Base-by-base conservation (phyloP, 2,113 vertebrate genomes). In the Pogona vitticeps region DNA sequence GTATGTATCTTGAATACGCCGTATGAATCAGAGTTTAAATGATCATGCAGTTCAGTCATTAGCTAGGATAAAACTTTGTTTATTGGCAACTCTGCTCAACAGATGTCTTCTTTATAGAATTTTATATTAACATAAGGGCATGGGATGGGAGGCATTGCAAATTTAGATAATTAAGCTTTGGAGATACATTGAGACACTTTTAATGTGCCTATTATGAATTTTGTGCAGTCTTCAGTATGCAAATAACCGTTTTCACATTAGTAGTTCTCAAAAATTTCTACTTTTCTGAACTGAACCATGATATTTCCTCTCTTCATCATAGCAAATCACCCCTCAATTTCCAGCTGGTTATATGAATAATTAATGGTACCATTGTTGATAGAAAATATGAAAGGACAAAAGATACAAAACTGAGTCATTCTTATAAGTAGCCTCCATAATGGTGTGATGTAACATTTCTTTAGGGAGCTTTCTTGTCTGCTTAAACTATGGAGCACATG, bases 401-500 rank as follows among this genome's bases (percentile, higher is more conserved):
- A 86, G 70, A 6, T 52, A 52, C 46, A 86, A 90, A 92, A 91
- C 14, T n/a, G 28, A 80, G 52, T 4, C 40, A 15, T 73, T 59
- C 38, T 13, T 23, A 81, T 26, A 61, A 81, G 56, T 36, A 38
- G 26, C 71, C 83, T 89, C 76, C 76, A 91, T 61, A 68, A 71
- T 86, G 90, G 85, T 86, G 67, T 6, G n/a, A 61, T n/a, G 85
- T 88, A 87, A 42, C 31, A 3, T 81, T 86, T 36, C 82, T 85
- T 88, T 83, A 70, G n/a, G 75, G 20, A 91, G 73, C 83, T 87
- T 81, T 52, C 46, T 85, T 88, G 26, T 75, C 80, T 83, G 90
- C 89, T 89, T 88, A 84, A 93, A 94, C 93, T 92, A 93, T 72
- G 90, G 88, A 91, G 90, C 75, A 81, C 75, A 17, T 80, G 28